phyloP scores from a whole-genome alignment of 2,888 invertebrate genomes.

The Drosophila niveifrons region DNA sequence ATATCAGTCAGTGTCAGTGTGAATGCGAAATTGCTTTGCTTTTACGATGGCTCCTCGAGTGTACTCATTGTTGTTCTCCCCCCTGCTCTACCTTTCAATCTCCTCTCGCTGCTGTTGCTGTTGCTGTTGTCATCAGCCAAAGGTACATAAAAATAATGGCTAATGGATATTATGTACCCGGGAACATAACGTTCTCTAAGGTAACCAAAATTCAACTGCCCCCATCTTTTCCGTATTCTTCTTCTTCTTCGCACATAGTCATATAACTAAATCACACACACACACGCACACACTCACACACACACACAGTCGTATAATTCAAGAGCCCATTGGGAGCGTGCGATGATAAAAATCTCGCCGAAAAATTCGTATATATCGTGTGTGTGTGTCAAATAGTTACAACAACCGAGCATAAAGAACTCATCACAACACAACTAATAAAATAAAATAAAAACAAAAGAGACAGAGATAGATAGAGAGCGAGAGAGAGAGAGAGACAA shows the following conservation, averaged over 20 bases:
- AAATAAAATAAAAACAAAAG: too few relatives aligned
- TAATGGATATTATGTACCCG: conserved; percentile 66
- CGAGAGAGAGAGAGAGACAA: conserved; percentile 6
- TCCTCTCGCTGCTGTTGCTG: conserved; percentile 14
- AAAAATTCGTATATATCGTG: conserved; percentile 11
- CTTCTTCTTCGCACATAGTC: background rate
- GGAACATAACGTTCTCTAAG: conserved; percentile 35
- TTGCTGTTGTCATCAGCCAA: conserved; percentile 46
- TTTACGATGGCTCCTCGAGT: conserved; percentile 63
- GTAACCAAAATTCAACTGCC: conserved; percentile 29
- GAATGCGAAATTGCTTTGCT: conserved; percentile 78
- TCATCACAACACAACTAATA: conserved; percentile 1
- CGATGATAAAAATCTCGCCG: conserved; percentile 40
- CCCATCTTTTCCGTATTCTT: too few relatives aligned
- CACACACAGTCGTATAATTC: conserved; percentile 15
- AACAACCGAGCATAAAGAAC: conserved; percentile 10
- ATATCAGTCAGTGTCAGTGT: conserved; percentile 79
- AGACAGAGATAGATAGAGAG: too few relatives aligned
- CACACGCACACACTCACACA: conserved; percentile 7
- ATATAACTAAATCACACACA: conserved; percentile 32
- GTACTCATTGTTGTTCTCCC: conserved; percentile 1
- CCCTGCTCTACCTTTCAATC: too few relatives aligned
- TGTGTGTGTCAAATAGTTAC: conserved; percentile 33
- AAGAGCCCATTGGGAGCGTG: conserved; percentile 34
- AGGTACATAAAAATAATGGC: conserved; percentile 75